Percentiles rank a stretch among this genome's conserved stretches.
Evolutionary conservation across 2,888 invertebrate genomes (phyloP).

Genomic region (Leptarthrus brevirostris): DNA sequence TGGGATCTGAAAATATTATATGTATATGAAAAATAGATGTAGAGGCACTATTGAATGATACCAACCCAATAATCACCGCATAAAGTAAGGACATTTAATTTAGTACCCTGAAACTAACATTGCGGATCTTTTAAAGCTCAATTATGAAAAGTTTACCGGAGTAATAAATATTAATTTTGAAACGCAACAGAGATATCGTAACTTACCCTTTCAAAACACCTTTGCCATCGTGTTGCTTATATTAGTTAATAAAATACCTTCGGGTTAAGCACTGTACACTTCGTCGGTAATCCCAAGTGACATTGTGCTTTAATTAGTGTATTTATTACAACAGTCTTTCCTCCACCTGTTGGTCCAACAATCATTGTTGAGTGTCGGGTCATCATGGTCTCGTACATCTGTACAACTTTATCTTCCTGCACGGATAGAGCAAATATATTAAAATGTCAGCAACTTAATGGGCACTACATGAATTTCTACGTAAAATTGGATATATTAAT

Average conservation of each 20-base stretch:
- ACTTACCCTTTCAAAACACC: conserved; percentile 18
- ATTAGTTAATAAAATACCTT: conserved; percentile 68
- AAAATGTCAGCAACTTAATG: conserved; percentile 41
- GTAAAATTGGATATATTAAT: conserved; percentile 39
- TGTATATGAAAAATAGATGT: no score
- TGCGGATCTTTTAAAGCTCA: no score
- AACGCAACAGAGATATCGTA: not conserved
- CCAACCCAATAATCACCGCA: no score
- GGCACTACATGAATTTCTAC: conserved; percentile 27
- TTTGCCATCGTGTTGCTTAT: conserved; percentile 3
- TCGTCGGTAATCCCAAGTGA: conserved; percentile 80
- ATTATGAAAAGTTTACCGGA: not conserved
- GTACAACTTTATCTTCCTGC: conserved; percentile 88
- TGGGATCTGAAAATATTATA: no score
- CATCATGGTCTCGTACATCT: conserved; percentile 95
- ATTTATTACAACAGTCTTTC: conserved; percentile 87
- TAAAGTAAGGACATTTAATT: no score
- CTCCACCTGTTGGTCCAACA: conserved; percentile 93
- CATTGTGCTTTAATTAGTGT: conserved; percentile 83
- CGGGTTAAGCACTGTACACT: conserved; percentile 84
- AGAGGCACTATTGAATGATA: no score
- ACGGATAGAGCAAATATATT: conserved; percentile 42
- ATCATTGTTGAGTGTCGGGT: conserved; percentile 92
- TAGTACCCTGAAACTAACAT: no score
- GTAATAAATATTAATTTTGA: conserved; percentile 11